These are phyloP conservation scores for Scaptomyza tumidula DNA, from an alignment of 2,888 invertebrate genomes.

Conservation along the genomic window DNA sequence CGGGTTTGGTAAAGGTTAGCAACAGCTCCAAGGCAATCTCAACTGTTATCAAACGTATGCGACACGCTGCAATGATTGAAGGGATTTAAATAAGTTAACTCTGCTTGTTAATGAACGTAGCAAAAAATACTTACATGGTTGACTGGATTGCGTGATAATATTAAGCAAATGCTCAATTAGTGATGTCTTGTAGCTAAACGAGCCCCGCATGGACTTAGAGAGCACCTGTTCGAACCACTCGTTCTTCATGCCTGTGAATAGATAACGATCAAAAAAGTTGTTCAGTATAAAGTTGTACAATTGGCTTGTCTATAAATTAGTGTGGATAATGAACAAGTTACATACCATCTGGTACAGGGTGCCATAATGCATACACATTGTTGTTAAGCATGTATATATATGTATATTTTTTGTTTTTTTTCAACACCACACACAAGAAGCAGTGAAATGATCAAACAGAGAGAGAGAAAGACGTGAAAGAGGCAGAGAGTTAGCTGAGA, in stretches of 20 bases:
- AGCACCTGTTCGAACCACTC: conserved; percentile 92
- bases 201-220: conserved; percentile 86
- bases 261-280: background rate
- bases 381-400: conserved; percentile 25
- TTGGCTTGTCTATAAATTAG: conserved; percentile 33
- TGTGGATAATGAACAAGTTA: conserved; percentile 60
- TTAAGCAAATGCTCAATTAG: conserved; percentile 93
- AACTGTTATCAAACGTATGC: conserved; percentile 95
- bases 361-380: conserved; percentile 52
- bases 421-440: conserved; percentile 57
- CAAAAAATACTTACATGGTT: conserved; percentile 87
- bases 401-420: conserved; percentile 8
- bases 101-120: background rate
- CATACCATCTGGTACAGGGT: conserved; percentile 78
- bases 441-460: conserved; percentile 53
- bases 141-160: conserved; percentile 93
- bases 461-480: conserved; percentile 28
- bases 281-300: conserved; percentile 58
- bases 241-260: conserved; percentile 90
- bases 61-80: conserved; percentile 87
- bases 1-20: conserved; percentile 87
- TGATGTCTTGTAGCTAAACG: conserved; percentile 91
- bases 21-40: conserved; percentile 94
- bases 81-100: background rate
- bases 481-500: conserved; percentile 37